Percentiles rank a stretch among this genome's conserved stretches.
Conservation (phyloP, 2,888 invertebrate genomes). For the Stenurella melanura region DNA sequence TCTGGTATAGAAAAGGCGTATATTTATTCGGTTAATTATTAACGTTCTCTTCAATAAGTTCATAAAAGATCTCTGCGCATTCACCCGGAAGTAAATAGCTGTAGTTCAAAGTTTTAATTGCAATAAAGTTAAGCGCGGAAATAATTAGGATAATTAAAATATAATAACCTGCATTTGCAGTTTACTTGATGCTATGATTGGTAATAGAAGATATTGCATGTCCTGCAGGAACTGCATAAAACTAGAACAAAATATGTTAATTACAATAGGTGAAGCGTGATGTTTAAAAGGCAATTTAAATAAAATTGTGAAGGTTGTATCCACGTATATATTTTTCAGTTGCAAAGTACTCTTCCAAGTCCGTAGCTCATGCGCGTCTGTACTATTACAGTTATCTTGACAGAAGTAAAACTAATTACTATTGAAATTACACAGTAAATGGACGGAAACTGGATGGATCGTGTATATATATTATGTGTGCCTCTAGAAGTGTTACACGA, state of each 20-base stretch:
- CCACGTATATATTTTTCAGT: slow-evolving; percentile 12
- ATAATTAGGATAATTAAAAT: slow-evolving; percentile 54
- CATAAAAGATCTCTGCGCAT: slow-evolving; percentile 4
- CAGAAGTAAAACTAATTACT: background rate
- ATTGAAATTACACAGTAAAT: background rate
- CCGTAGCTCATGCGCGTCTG: slow-evolving; percentile 16
- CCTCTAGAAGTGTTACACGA: no score
- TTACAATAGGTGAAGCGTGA: slow-evolving; percentile 47
- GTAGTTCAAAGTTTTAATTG: slow-evolving; percentile 50
- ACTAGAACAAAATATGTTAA: slow-evolving; percentile 47
- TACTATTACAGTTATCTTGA: slow-evolving; percentile 7
- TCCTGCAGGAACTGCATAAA: slow-evolving; percentile 43
- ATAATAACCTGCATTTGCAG: slow-evolving; percentile 50
- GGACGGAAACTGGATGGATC: no score
- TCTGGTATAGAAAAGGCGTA: background rate
- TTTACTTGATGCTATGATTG: slow-evolving; percentile 42
- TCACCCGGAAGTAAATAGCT: slow-evolving; percentile 24
- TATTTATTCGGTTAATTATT: slow-evolving; percentile 16
- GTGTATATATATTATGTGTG: no score
- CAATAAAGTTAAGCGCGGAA: slow-evolving; percentile 47
- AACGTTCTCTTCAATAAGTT: slow-evolving; percentile 10
- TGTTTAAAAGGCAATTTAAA: slow-evolving; percentile 12
- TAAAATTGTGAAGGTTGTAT: slow-evolving; percentile 22
- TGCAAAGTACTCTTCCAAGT: slow-evolving; percentile 8
- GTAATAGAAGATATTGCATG: slow-evolving; percentile 44